A percentile compares a stretch with the other conserved stretches of the same genome.
These are phyloP conservation scores for Gymnocheta viridis DNA, from an alignment of 2,888 invertebrate species.

Conservation along the genomic window DNA sequence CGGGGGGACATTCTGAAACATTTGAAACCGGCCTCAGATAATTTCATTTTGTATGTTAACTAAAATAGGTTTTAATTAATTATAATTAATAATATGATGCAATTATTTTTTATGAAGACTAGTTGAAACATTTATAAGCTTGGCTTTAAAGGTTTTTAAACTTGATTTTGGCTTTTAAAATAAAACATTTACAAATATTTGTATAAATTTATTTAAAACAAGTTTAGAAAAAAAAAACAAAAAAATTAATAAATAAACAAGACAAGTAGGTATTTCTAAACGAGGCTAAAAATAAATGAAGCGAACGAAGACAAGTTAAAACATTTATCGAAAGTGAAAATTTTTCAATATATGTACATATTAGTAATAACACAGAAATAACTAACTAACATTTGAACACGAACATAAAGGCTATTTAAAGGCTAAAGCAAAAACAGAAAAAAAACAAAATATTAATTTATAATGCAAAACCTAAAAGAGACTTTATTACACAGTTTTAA, in stretches of 20 bases:
- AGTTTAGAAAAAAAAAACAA: neutral
- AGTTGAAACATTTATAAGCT: conserved; percentile 1
- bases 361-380: conserved; percentile 17
- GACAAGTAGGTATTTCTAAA: conserved; percentile 25
- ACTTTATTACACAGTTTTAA: neutral
- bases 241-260: neutral
- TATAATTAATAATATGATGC: neutral
- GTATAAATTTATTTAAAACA: conserved; percentile 10
- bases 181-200: neutral
- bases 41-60: no score
- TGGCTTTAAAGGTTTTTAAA: conserved; percentile 17
- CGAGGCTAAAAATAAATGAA: conserved; percentile 50
- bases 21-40: no score
- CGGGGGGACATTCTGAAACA: no score
- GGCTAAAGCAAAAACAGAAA: conserved; percentile 19
- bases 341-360: no score
- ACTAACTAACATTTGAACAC: conserved; percentile 30
- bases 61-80: neutral
- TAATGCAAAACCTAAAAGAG: conserved; percentile 18
- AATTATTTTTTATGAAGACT: neutral
- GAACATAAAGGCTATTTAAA: conserved; percentile 24
- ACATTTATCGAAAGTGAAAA: conserved; percentile 56
- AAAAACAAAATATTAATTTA: neutral
- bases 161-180: conserved; percentile 17
- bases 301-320: conserved; percentile 33